Conservation (phyloP, 2,888 invertebrate species). For the Caenorhabditis sinica region DNA sequence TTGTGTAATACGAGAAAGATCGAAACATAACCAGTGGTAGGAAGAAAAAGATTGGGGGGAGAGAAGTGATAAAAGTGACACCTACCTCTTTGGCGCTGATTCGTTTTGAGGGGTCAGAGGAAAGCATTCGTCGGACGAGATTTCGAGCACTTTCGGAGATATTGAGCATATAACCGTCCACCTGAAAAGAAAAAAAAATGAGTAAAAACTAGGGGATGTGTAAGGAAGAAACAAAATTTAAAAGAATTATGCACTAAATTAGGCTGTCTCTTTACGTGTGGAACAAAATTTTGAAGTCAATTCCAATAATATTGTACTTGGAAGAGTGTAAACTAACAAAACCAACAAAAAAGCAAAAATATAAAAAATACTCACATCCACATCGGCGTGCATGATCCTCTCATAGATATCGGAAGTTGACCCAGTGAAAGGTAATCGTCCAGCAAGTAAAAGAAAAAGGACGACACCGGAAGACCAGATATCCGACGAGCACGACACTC, state of each 20-base stretch:
- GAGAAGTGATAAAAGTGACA: conserved; percentile 21
- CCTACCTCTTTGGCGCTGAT: conserved; percentile 87
- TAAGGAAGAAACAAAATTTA: too few relatives aligned
- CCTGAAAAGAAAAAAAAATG: conserved; percentile 45
- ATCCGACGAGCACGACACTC: conserved; percentile 88
- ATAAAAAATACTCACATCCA: conserved; percentile 82
- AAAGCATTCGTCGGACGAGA: conserved; percentile 94
- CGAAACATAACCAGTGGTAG: conserved; percentile 28
- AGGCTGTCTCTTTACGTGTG: not conserved
- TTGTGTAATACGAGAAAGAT: conserved; percentile 31
- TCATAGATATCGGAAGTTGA: conserved; percentile 95
- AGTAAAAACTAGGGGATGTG: too few relatives aligned
- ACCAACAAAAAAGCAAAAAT: conserved; percentile 7
- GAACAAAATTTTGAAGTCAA: not conserved
- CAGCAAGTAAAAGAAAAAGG: conserved; percentile 94
- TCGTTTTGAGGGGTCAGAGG: conserved; percentile 93
- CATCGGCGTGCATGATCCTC: conserved; percentile 87
- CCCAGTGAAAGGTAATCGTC: conserved; percentile 95
- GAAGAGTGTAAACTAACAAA: not conserved
- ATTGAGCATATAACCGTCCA: conserved; percentile 84
- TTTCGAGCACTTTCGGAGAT: conserved; percentile 97
- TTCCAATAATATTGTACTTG: too few relatives aligned
- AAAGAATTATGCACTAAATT: not conserved
- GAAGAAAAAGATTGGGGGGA: not conserved
- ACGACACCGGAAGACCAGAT: conserved; percentile 96